phyloP scores from a whole-genome alignment of 2,888 invertebrate species.

The Ornithoptera alexandrae region DNA sequence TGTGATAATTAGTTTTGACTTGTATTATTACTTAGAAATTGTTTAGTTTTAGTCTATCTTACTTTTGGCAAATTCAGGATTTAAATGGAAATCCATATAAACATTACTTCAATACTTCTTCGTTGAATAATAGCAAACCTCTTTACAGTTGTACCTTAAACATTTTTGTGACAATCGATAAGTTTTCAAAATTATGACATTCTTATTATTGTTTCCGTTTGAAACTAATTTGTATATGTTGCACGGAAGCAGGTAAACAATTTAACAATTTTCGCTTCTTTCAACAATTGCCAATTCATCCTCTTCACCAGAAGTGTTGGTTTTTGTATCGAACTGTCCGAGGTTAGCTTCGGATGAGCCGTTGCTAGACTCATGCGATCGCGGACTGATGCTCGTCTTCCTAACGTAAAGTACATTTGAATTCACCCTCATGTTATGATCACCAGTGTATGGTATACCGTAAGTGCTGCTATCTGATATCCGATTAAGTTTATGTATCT shows the following conservation, averaged over 20 bases:
- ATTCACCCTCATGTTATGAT: constrained; percentile 51
- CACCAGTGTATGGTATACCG: constrained; percentile 41
- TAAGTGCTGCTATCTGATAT: constrained; percentile 70
- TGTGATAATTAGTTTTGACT: neutral
- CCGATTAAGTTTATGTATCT: constrained; percentile 71
- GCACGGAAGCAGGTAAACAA: constrained; percentile 31
- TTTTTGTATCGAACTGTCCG: constrained; percentile 61
- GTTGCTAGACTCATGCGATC: constrained; percentile 71
- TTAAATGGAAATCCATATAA: neutral
- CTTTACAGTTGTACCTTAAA: neutral
- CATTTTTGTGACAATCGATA: constrained; percentile 13
- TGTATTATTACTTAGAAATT: neutral
- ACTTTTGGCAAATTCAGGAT: neutral
- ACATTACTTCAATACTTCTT: neutral
- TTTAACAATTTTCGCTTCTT: constrained; percentile 46
- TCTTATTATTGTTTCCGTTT: constrained; percentile 4
- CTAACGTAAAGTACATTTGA: constrained; percentile 67
- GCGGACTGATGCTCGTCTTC: constrained; percentile 63
- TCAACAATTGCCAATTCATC: constrained; percentile 72
- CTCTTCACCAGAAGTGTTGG: constrained; percentile 69
- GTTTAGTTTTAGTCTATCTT: neutral
- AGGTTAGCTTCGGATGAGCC: constrained; percentile 70
- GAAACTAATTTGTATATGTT: constrained; percentile 11
- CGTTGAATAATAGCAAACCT: constrained; percentile 5
- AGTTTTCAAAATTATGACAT: constrained; percentile 19